Percentiles rank a stretch among this genome's conserved stretches.
These are phyloP conservation scores for Capitulum mitella DNA, from an alignment of 2,888 invertebrate species.

Conservation along the genomic window DNA sequence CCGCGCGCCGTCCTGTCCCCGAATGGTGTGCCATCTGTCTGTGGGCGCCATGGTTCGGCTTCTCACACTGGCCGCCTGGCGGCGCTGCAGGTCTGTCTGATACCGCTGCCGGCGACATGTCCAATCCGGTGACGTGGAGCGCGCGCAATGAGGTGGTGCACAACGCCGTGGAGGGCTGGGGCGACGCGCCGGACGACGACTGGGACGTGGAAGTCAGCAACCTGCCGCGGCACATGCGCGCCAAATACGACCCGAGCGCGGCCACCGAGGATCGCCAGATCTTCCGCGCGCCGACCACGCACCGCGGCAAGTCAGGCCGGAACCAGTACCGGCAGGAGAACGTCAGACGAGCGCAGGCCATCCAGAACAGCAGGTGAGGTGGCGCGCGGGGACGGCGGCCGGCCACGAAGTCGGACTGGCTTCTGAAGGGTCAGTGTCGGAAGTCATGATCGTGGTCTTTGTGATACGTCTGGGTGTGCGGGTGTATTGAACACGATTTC, in stretches of 20 bases:
- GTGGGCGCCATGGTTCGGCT: too few relatives aligned
- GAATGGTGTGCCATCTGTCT: too few relatives aligned
- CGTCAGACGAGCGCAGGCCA: background rate
- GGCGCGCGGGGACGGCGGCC: too few relatives aligned
- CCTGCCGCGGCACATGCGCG: background rate
- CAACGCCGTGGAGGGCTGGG: background rate
- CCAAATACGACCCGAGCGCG: background rate
- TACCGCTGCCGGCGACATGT: background rate
- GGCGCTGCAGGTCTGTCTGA: background rate
- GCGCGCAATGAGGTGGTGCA: background rate
- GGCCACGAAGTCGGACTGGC: too few relatives aligned
- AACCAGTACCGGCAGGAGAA: background rate
- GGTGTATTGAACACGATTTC: too few relatives aligned
- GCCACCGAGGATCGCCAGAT: slow-evolving; percentile 2
- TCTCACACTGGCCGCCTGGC: background rate
- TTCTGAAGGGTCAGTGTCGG: too few relatives aligned
- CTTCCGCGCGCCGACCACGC: background rate
- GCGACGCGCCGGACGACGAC: background rate
- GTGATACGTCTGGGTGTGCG: too few relatives aligned
- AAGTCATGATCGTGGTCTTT: too few relatives aligned
- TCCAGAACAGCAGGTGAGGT: slow-evolving; percentile 1
- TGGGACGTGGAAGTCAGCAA: slow-evolving; percentile 11
- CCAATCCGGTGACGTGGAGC: background rate
- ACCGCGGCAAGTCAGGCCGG: slow-evolving; percentile 3
- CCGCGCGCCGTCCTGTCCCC: too few relatives aligned